A percentile compares a stretch with the other conserved stretches of the same genome.
Conservation (phyloP, 2,113 vertebrate genomes). For the Rhegmatorhina hoffmannsi region DNA sequence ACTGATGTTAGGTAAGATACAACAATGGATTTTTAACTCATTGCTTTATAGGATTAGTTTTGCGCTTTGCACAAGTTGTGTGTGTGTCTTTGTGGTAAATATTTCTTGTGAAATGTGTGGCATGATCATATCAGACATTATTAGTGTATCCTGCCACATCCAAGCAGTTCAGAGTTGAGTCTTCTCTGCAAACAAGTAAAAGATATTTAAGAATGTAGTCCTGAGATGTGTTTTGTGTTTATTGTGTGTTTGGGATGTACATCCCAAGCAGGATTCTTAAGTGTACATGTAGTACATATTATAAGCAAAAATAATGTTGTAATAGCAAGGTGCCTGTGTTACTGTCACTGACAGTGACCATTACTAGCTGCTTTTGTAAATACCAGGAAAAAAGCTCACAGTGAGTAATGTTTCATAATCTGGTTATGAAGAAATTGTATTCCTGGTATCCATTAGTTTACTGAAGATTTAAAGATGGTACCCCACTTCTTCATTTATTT, state of each 20-base stretch:
- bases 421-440: background rate
- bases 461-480: background rate
- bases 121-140: background rate
- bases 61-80: background rate
- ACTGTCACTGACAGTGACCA: background rate
- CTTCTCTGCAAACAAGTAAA: background rate
- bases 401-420: background rate
- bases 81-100: background rate
- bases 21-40: background rate
- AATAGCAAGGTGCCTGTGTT: background rate
- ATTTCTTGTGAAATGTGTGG: background rate
- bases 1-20: background rate
- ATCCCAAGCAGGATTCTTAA: accelerated
- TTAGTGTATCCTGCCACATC: background rate
- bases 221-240: background rate
- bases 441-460: background rate
- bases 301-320: background rate
- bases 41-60: background rate
- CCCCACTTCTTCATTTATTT: background rate
- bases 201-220: background rate
- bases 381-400: background rate
- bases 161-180: background rate
- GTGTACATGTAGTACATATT: background rate
- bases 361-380: background rate
- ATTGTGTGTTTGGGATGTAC: background rate